These are phyloP conservation scores for Platycnemis pennipes DNA, from an alignment of 2,888 invertebrate genomes.

Conservation along the genomic window DNA sequence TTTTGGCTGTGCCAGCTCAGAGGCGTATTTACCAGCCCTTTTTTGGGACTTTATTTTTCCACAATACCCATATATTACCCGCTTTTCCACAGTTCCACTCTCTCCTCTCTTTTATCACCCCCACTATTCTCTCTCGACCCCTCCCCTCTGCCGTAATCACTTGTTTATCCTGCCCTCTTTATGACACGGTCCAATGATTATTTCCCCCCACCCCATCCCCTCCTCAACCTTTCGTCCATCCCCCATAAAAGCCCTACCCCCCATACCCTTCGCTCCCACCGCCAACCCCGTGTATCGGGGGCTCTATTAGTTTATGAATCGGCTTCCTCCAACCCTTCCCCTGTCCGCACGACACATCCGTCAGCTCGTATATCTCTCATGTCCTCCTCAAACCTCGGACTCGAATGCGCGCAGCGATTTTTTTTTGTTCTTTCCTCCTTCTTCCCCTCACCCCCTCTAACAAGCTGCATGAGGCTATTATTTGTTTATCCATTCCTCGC, in stretches of 20 bases:
- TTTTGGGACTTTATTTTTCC: not conserved
- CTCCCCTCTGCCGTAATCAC: not conserved
- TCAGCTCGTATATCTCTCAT: not conserved
- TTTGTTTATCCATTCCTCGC: not conserved
- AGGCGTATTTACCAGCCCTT: no score
- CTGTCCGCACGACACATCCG: not conserved
- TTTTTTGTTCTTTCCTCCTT: not conserved
- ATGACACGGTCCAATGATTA: not conserved
- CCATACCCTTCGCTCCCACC: no score
- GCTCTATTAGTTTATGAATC: not conserved
- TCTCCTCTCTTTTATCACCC: not conserved
- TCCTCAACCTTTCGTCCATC: no score
- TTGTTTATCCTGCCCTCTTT: constrained; percentile 6
- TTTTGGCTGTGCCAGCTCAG: no score
- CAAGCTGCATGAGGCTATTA: not conserved
- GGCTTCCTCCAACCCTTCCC: not conserved
- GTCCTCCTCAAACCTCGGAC: not conserved
- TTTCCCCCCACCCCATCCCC: not conserved
- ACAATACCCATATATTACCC: not conserved
- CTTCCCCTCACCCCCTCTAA: not conserved
- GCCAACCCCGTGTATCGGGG: no score
- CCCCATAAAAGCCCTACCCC: not conserved
- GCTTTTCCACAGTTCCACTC: no score
- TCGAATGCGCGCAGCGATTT: not conserved
- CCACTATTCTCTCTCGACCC: not conserved